phyloP scores from a whole-genome alignment of 2,113 vertebrate genomes.

The Nettapus auritus region DNA sequence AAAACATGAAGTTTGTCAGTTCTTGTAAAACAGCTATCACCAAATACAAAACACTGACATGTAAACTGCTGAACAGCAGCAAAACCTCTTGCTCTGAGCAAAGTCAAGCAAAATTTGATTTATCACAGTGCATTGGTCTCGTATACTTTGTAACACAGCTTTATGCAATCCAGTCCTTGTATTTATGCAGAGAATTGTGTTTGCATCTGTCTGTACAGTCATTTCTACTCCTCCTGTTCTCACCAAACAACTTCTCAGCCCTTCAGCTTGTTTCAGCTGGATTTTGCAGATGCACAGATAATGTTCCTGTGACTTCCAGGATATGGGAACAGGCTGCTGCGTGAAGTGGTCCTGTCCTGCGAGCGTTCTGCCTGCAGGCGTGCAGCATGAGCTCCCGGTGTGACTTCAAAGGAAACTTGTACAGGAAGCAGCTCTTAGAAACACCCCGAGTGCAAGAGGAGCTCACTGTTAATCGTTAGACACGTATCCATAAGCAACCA shows the following conservation, averaged over 20 bases:
- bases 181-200: background rate
- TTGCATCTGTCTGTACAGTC: background rate
- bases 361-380: background rate
- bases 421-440: background rate
- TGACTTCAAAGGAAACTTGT: background rate
- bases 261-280: background rate
- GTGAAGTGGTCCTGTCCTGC: background rate
- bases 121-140: background rate
- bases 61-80: background rate
- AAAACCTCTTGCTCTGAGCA: constrained; percentile 9
- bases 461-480: background rate
- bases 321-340: background rate
- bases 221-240: constrained; percentile 22
- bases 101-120: constrained; percentile 36
- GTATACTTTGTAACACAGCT: background rate
- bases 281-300: constrained; percentile 24
- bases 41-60: background rate
- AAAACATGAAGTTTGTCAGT: constrained; percentile 36
- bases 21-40: constrained; percentile 60
- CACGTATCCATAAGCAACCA: background rate
- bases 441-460: background rate
- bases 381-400: background rate
- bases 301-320: background rate
- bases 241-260: constrained; percentile 2
- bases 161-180: background rate